A percentile compares a stretch with the other conserved stretches of the same genome.
phyloP scores from a whole-genome alignment of 2,888 invertebrate species.

The Aleiodes testaceus region DNA sequence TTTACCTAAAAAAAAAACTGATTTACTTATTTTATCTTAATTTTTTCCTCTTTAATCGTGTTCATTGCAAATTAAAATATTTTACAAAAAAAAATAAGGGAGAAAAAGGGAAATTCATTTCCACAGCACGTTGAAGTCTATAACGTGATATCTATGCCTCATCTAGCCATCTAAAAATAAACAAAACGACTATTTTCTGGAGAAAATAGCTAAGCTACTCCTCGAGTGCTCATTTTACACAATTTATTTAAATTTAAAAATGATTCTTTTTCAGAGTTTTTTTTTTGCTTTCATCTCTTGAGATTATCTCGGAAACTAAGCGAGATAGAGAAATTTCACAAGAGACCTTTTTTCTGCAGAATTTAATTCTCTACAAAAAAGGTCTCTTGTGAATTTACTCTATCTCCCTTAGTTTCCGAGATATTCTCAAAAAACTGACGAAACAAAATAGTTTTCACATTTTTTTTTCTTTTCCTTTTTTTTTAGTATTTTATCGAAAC shows the following conservation, averaged over 20 bases:
- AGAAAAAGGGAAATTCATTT: constrained; percentile 1
- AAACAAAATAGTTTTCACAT: background rate
- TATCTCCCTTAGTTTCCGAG: too few species aligned
- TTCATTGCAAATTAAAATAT: background rate
- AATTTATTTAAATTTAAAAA: background rate
- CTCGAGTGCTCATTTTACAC: background rate
- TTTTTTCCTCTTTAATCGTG: background rate
- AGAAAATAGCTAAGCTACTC: background rate
- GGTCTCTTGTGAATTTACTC: too few species aligned
- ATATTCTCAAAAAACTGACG: too few species aligned
- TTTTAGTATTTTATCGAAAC: background rate
- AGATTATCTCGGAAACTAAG: too few species aligned
- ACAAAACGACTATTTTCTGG: constrained; percentile 15
- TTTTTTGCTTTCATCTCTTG: background rate
- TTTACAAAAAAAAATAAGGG: constrained; percentile 12
- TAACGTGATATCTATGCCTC: constrained; percentile 68
- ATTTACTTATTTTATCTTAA: background rate
- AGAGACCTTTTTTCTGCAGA: too few species aligned
- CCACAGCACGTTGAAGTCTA: constrained; percentile 53
- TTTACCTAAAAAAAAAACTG: background rate
- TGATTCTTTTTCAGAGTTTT: background rate
- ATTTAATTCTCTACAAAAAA: too few species aligned
- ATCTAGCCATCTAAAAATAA: constrained; percentile 53
- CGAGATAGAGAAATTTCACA: too few species aligned
- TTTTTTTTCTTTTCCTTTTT: background rate